phyloP scores from a whole-genome alignment of 1,140 invertebrate species.

The Ruditapes philippinarum region DNA sequence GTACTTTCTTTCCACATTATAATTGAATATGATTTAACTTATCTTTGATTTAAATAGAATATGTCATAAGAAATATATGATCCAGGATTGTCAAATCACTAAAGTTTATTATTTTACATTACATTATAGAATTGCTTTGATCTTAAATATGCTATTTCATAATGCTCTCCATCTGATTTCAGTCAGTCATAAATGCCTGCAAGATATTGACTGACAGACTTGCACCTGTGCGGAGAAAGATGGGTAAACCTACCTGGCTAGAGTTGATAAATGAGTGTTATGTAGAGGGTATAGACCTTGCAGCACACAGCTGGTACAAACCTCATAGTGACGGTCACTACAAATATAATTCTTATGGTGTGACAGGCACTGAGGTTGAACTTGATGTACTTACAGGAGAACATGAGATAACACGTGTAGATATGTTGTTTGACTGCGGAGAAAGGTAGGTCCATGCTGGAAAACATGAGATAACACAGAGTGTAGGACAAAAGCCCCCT shows the following conservation, averaged over 20 bases:
- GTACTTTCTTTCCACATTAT: too few species aligned
- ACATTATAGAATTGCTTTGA: too few species aligned
- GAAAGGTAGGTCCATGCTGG: constrained; percentile 74
- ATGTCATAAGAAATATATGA: too few species aligned
- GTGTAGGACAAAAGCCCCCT: too few species aligned
- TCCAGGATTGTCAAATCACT: too few species aligned
- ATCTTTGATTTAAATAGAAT: too few species aligned
- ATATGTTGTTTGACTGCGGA: constrained; percentile 87
- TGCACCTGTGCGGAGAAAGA: constrained; percentile 76
- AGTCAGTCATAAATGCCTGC: constrained; percentile 80
- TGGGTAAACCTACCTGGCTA: constrained; percentile 77
- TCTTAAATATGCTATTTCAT: too few species aligned
- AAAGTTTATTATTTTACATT: too few species aligned
- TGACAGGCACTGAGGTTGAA: constrained; percentile 78
- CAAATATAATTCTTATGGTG: constrained; percentile 80
- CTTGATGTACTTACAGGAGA: constrained; percentile 83
- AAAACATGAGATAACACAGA: too few species aligned
- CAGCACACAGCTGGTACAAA: constrained; percentile 68
- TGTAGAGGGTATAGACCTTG: constrained; percentile 74
- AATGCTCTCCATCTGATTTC: not conserved
- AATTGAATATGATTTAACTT: too few species aligned
- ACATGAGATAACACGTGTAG: constrained; percentile 87
- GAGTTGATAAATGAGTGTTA: constrained; percentile 73
- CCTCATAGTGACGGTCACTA: constrained; percentile 62
- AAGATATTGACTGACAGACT: constrained; percentile 74